Conservation (phyloP, 2,888 invertebrate genomes). For the Didymodactylos carnosus region DNA sequence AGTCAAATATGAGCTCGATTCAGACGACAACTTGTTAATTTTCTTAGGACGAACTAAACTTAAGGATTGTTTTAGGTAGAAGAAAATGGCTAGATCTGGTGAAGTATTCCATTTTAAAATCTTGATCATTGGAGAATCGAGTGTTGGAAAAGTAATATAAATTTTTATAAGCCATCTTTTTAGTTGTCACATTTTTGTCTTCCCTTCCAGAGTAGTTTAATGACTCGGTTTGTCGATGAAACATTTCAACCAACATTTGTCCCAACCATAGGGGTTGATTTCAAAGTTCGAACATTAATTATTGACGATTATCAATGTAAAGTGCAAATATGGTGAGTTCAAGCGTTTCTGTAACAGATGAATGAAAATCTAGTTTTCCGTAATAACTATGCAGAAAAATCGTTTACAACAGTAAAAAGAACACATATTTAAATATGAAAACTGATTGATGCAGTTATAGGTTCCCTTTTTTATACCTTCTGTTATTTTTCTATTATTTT, state of each 20-base stretch:
- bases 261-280: conserved; percentile 97
- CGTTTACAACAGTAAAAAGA: too few relatives aligned
- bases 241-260: conserved; percentile 59
- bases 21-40: too few relatives aligned
- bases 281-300: conserved; percentile 81
- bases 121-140: not conserved
- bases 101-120: not conserved
- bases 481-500: not conserved
- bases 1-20: too few relatives aligned
- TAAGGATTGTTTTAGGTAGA: too few relatives aligned
- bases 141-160: not conserved
- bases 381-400: not conserved
- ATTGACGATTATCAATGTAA: conserved; percentile 37
- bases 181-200: not conserved
- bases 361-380: not conserved
- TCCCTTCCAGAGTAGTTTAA: conserved; percentile 53
- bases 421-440: not conserved
- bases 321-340: conserved; percentile 51
- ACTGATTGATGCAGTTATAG: not conserved
- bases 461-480: not conserved
- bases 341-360: too few relatives aligned
- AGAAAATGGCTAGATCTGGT: not conserved
- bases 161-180: not conserved
- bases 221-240: conserved; percentile 90
- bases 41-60: too few relatives aligned